A percentile compares a stretch with the other conserved stretches of the same genome.
phyloP scores from a whole-genome alignment of 2,888 invertebrate genomes.

The Allacma fusca region DNA sequence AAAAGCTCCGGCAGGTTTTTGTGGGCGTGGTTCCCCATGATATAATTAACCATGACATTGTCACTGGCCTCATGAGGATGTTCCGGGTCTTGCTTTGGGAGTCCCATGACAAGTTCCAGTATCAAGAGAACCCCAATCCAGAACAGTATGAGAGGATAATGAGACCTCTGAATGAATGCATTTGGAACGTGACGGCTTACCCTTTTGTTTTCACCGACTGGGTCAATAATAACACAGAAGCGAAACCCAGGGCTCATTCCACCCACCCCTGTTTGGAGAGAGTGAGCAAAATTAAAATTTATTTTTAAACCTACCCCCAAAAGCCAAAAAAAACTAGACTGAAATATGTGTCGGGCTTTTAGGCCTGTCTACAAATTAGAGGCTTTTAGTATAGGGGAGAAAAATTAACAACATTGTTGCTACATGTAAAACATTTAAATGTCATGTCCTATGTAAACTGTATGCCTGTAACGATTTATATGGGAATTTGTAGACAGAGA shows the following conservation, averaged over 20 bases:
- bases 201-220: slow-evolving; percentile 16
- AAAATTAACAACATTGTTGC: no score
- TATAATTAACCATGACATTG: slow-evolving; percentile 45
- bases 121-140: slow-evolving; percentile 45
- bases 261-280: slow-evolving; percentile 3
- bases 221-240: neutral
- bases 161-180: slow-evolving; percentile 41
- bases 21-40: slow-evolving; percentile 40
- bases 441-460: no score
- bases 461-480: no score
- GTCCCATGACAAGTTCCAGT: slow-evolving; percentile 47
- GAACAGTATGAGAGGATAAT: slow-evolving; percentile 44
- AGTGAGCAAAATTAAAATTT: neutral
- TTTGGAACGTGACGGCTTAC: slow-evolving; percentile 1
- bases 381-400: no score
- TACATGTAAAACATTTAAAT: no score
- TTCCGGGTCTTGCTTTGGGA: slow-evolving; percentile 49
- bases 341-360: no score
- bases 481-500: no score
- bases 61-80: slow-evolving; percentile 49
- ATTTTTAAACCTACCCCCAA: no score
- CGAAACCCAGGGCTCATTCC: neutral
- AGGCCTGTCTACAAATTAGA: no score
- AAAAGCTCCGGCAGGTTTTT: slow-evolving; percentile 47
- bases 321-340: no score